These are phyloP conservation scores for Psilopogon haemacephalus DNA, from an alignment of 2,113 vertebrate species.

Conservation along the genomic window DNA sequence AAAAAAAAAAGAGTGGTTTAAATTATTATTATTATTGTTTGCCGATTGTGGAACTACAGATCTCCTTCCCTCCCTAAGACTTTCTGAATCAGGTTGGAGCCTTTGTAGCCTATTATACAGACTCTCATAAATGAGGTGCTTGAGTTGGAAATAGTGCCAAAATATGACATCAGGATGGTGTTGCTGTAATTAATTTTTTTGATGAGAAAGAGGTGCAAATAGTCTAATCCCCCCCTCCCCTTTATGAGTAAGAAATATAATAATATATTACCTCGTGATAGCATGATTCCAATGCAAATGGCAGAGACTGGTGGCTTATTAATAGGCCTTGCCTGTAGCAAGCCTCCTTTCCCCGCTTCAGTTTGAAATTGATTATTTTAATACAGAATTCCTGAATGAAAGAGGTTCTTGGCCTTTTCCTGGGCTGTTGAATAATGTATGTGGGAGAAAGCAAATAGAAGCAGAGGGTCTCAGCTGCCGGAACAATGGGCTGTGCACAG, in stretches of 20 bases:
- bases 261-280: conserved; percentile 72
- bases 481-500: conserved; percentile 95
- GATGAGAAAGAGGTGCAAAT: conserved; percentile 23
- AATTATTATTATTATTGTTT: background rate
- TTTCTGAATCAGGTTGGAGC: background rate
- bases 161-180: background rate
- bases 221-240: background rate
- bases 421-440: conserved; percentile 99
- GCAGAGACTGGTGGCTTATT: conserved; percentile 79
- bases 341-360: conserved; percentile 80
- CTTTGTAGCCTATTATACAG: background rate
- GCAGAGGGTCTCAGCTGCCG: conserved; percentile 92
- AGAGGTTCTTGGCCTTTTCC: conserved; percentile 96
- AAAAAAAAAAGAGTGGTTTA: background rate
- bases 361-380: conserved; percentile 99
- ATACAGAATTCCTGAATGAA: conserved; percentile 99
- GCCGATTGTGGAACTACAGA: background rate
- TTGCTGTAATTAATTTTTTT: conserved; percentile 2
- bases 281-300: conserved; percentile 77
- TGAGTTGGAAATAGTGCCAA: background rate
- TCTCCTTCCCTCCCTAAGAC: background rate
- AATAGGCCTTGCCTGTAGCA: conserved; percentile 77
- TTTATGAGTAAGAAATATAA: conserved; percentile 66
- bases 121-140: background rate
- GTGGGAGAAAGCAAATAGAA: conserved; percentile 99